Evolutionary conservation across 2,888 invertebrate species (phyloP).

Genomic region (Eutolmus rufibarbis): DNA sequence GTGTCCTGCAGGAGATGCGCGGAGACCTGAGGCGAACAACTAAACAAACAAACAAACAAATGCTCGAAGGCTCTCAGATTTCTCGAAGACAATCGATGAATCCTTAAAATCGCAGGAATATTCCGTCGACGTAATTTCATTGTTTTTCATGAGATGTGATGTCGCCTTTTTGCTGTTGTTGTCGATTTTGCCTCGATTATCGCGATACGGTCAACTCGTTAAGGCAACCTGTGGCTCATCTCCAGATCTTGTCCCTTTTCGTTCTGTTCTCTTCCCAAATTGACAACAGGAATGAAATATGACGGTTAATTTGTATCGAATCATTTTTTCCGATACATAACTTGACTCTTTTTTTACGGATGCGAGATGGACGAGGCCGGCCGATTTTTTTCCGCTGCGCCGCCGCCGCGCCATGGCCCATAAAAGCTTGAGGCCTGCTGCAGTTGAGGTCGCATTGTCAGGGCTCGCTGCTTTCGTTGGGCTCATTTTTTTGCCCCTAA

Average conservation of each 20-base stretch:
- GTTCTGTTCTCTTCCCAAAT: constrained; percentile 46
- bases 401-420: neutral
- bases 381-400: constrained; percentile 18
- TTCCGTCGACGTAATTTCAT: constrained; percentile 40
- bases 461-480: neutral
- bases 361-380: constrained; percentile 7
- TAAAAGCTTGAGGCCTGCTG: constrained; percentile 21
- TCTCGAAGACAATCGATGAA: constrained; percentile 35
- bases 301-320: constrained; percentile 51
- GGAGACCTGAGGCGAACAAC: neutral
- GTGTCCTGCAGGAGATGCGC: constrained; percentile 33
- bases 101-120: constrained; percentile 43
- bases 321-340: constrained; percentile 49
- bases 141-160: constrained; percentile 42
- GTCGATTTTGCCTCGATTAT: constrained; percentile 40
- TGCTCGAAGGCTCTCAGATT: neutral
- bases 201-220: constrained; percentile 48
- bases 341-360: constrained; percentile 40
- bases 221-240: constrained; percentile 41
- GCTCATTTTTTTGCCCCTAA: constrained; percentile 27
- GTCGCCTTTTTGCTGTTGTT: neutral
- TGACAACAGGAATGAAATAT: constrained; percentile 51
- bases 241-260: constrained; percentile 32
- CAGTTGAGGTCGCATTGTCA: constrained; percentile 26
- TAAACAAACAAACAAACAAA: neutral